Base-by-base conservation (phyloP, 2,888 invertebrate species). In the Chrysolina haemoptera region DNA sequence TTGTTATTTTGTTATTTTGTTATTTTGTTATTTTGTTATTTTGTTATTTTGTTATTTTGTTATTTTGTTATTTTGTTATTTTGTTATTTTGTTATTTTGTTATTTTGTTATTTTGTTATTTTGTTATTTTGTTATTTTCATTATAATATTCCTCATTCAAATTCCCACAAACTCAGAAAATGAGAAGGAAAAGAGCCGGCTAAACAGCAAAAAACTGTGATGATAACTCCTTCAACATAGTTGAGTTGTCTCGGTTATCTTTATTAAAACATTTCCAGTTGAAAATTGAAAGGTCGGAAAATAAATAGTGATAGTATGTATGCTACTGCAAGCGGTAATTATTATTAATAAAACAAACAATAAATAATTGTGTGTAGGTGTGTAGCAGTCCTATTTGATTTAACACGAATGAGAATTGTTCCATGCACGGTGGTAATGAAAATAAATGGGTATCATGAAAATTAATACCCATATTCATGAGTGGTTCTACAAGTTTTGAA, bases 301-400 rank as follows among this genome's bases (percentile, higher is more conserved):
- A 59, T 59, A 27, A 59, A 59, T 59, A 12, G 59, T n/a, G 9
- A 53, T 22, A 59, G 35, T 35, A 6, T 27, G 59, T 2, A 59
- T 1, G 35, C 59, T 59, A 59, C 59, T 10, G 35, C 35, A 59
- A 59, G n/a, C 59, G n/a, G 35, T 59, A 35, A 59, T 59, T 59
- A 59, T 35, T 27, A 59, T 27, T n/a, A 59, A 22, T 59, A 35
- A 59, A 59, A 59, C 59, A 59, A 59, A 71, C 66, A 71, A 73
- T 74, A 71, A 76, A 76, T 69, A 66, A 71, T 65, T 12, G 20
- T 35, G 11, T 20, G 68, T 70, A 76, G 75, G 77, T 71, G 77
- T 68, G 72, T 71, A 73, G 55, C 48, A 70, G 69, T 71, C 71
- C 70, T 73, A 73, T 71, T 69, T 73, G 75, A 73, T 74, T 70